Base-by-base conservation (phyloP, 2,797 vertebrate species). In the Danio aesculapii region DNA sequence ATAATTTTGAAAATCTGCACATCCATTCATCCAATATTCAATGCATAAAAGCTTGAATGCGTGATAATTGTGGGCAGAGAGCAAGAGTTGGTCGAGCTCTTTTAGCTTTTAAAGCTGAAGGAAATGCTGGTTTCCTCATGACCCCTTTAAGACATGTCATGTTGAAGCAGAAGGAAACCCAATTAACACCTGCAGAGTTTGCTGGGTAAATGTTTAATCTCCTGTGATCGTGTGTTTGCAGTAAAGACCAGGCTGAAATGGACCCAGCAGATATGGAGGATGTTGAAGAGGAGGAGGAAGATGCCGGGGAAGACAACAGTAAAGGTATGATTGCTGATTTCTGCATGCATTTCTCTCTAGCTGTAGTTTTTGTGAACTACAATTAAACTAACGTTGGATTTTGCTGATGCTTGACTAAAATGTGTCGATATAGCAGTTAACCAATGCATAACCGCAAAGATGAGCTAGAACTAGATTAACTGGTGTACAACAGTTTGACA, bases 201-300 rank as follows among this genome's bases (percentile, higher is more conserved):
- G 21, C 41, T 50, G 10, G 55, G 12, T 58, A 16, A 44, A 9
- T 75, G 30, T 49, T 4, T 79, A 19, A 17, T 30, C 30, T 30
- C 30, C 30, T 30, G 30, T 30, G 30, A 30, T 30, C 88, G 77
- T 85, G 53, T 69, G 0, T 83, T 76, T 88, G 71, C 91, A 99
- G 98, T 93, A 99, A 99, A 96, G 98, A 99, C 89, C 96, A 97
- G 89, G 88, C 97, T 86, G 96, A 98, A 91, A 95, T 98, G 93
- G 98, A 99, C 90, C 97, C 96, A 49, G 98, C 98, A 90, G 98
- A 99, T 89, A 97, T 99, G 97, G 98, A 99, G 90, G 97, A 99
- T 75, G 97, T 99, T 89, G 98, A 99, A 90, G 98, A 99, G 79
- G 95, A 99, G 85, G 98, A 99, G 86, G 98, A 99, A 81, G 98